Evolutionary conservation across 2,888 invertebrate genomes (phyloP), one percentile per base, ranked within the genome.

Genomic region (Perithous albicinctus): DNA sequence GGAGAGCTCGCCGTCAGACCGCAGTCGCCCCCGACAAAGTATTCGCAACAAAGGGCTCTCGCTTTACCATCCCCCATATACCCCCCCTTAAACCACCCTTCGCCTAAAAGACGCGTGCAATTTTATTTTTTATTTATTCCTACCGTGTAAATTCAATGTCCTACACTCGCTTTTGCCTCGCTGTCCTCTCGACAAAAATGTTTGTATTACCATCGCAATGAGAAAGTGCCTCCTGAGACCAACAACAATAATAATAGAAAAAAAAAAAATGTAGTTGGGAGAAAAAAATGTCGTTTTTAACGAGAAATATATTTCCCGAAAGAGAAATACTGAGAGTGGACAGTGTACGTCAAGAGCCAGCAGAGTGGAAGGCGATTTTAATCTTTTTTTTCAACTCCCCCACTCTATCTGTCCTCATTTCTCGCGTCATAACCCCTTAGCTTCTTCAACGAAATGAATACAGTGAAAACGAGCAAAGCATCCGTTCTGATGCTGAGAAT

Each of bases 21-120:
- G 84, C 91, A 91, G 89, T 89, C 89, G 88, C 88, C 87, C 82
- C 72, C 89, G 85, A 87, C 89, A 87, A 91, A 90, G 90, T 91
- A 91, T 91, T 90, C 85, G 80, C 84, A 87, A 89, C 90, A 89
- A 90, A 89, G 89, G 89, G 86, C 85, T 79, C 85, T 77, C 77
- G 64, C 75, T 59, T 51, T 82, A 66, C 79, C 79, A 78, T 77
- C 78, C 86, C 84, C 85, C 83, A 87, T 85, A 78, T 66, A 77
- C 83, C 23, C 63, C 67, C 69, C 67, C 78, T 83, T 83, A 80
- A 81, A 84, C 85, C 79, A 26, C 46, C 67, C 76, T 48, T 72
- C 67, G 35, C 23, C n/a, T 51, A 51, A 80, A 87, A 87, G 86
- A 87, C 82, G 80, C 73, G 75, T 54, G 64, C 51, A 51, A 78